Evolutionary conservation across 2,113 vertebrate species (phyloP).

Genomic region (Trichechus manatus): DNA sequence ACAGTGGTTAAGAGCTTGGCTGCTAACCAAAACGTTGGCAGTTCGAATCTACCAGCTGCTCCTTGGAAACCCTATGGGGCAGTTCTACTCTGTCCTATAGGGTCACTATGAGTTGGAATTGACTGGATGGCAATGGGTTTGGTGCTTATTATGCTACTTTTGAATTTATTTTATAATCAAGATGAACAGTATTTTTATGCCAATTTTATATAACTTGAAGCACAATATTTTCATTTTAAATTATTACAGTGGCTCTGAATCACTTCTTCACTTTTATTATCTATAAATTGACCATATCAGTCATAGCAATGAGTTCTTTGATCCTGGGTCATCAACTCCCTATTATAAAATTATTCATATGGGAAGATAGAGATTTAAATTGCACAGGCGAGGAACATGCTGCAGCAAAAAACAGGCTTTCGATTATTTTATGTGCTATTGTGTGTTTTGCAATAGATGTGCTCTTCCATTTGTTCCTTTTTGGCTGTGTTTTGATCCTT

Average conservation of each 20-base stretch:
- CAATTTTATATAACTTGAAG: slow-evolving; percentile 15
- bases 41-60: background rate
- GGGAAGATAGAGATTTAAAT: background rate
- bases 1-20: background rate
- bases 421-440: background rate
- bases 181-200: slow-evolving; percentile 20
- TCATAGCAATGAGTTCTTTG: slow-evolving; percentile 50
- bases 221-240: slow-evolving; percentile 61
- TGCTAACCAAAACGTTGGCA: background rate
- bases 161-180: slow-evolving; percentile 60
- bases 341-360: slow-evolving; percentile 43
- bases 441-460: background rate
- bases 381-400: background rate
- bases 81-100: too few species aligned
- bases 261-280: slow-evolving; percentile 46
- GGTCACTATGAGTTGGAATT: too few species aligned
- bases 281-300: slow-evolving; percentile 54
- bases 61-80: too few species aligned
- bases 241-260: slow-evolving; percentile 27
- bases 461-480: background rate
- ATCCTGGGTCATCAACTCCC: slow-evolving; percentile 56
- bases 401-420: background rate
- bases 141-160: slow-evolving; percentile 23
- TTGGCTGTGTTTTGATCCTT: slow-evolving; percentile 42
- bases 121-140: too few species aligned